These are phyloP conservation scores for Herpailurus yagouaroundi DNA, from an alignment of 2,113 vertebrate genomes.

Conservation along the genomic window DNA sequence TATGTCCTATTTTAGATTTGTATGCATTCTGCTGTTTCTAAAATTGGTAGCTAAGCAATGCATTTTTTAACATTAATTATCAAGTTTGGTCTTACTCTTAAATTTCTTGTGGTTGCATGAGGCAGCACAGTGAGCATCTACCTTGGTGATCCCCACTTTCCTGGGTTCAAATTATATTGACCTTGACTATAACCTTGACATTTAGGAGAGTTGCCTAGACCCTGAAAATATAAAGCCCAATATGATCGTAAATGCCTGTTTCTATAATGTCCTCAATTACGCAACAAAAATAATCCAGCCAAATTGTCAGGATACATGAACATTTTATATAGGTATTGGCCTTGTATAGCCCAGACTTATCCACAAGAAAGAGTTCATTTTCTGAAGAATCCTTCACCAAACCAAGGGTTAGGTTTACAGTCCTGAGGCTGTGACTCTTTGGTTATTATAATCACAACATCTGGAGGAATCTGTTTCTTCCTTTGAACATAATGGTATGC, in stretches of 20 bases:
- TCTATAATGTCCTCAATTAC: neutral
- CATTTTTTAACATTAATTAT: constrained; percentile 73
- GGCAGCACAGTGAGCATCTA: neutral
- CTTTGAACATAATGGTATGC: neutral
- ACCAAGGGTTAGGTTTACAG: neutral
- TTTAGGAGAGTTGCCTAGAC: neutral
- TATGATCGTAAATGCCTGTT: neutral
- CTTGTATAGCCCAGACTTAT: neutral
- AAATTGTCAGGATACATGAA: neutral
- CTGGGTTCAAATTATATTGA: constrained; percentile 34
- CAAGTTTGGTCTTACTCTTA: constrained; percentile 69
- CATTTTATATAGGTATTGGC: neutral
- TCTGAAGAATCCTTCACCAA: constrained; percentile 26
- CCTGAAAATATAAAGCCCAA: neutral
- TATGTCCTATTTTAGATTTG: constrained; percentile 63
- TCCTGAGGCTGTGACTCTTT: neutral
- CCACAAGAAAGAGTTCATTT: neutral
- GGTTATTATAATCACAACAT: constrained; percentile 8
- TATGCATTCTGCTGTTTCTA: constrained; percentile 66
- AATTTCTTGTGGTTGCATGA: constrained; percentile 57
- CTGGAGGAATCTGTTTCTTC: neutral
- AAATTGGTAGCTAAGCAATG: constrained; percentile 69
- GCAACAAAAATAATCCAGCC: constrained; percentile 34
- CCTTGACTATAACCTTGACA: constrained; percentile 37
- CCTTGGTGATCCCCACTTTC: constrained; percentile 32